Evolutionary conservation across 2,888 invertebrate species (phyloP), one percentile per base, ranked within the genome.

Genomic region (Patella caerulea): DNA sequence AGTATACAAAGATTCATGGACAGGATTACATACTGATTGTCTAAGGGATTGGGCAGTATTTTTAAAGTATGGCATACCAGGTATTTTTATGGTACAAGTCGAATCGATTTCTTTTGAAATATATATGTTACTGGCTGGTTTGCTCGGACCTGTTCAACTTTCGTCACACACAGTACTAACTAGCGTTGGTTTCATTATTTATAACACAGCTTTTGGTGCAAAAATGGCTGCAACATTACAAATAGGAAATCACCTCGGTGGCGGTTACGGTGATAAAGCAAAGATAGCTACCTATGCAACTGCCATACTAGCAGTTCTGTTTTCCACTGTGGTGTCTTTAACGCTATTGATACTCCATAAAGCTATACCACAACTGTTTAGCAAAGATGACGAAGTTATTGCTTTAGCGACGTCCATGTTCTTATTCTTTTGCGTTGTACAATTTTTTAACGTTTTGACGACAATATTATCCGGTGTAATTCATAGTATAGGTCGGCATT

Each of bases 401-500:
- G 24, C 11, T 11, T n/a, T 19, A 12, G n/a, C 65, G 19, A 19
- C 19, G 24, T 24, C 3, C 14, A 19, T 65, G 19, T 11, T 65
- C 19, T 19, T 65, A 19, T 19, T 65, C 11, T 19, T 34, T 65
- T 12, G 65, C 65, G n/a, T 65, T 65, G 19, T 19, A 12, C 12
- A 11, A 19, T 65, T 65, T 65, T 3, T 65, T 34, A 5, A 0
- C 34, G 34, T 4, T 34, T 12, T 19, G 65, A 65, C 4, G 24
- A n/a, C 19, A 65, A 65, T 65, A 19, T 65, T 65, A 19, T n/a
- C 24, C 19, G 65, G 65, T 65, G 65, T n/a, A 65, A 65, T 65
- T 65, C n/a, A 19, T 65, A 2, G 65, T n/a, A 24, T 24, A 11
- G n/a, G 65, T 65, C 9, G 65, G 12, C 65, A 65, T 9, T 11